Evolutionary conservation across 2,113 vertebrate species (phyloP), one percentile per base, ranked within the genome.

Genomic region (Podarcis muralis): DNA sequence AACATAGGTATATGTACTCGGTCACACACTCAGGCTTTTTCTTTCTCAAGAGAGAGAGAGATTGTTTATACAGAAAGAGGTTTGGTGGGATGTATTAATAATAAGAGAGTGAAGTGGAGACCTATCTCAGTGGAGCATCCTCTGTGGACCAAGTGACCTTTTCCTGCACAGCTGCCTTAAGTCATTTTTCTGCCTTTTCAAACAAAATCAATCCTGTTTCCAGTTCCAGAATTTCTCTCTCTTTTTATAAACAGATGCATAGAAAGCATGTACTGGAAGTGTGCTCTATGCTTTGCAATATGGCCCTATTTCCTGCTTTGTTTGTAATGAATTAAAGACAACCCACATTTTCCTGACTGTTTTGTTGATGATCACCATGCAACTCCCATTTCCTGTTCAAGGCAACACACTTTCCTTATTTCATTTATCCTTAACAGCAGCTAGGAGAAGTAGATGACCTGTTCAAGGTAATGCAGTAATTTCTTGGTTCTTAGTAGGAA

Each of bases 381-480:
- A 90, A 91, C 89, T 89, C 92, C 87, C 85, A 77, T 80, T 85
- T 92, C 91, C 89, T 90, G 89, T 83, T 89, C 86, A 86, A 93
- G 91, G 92, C 65, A 84, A 66, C 0, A 0, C 57, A 79, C 79
- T 91, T 87, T 40, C 86, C 2, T 87, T 62, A 37, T 81, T 81
- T 72, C 15, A 59, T 87, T 87, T 22, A 15, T 57, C 16, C 22
- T 40, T 37, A 37, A 72, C 66, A 74, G 79, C 57, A 75, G 3
- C 30, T 65, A 30, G 25, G 30, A 35, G n/a, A 76, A 25, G 62
- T 23, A 76, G 27, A 32, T 48, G 35, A 82, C 27, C 37, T 74
- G 15, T 75, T 75, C 53, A 82, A 75, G 25, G 15, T 72, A 30
- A 53, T 8, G 3, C 12, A 76, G 30, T 20, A 53, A 62, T 1